These are phyloP conservation scores for Odontocerum albicorne DNA, from an alignment of 2,888 invertebrate genomes.

Conservation along the genomic window DNA sequence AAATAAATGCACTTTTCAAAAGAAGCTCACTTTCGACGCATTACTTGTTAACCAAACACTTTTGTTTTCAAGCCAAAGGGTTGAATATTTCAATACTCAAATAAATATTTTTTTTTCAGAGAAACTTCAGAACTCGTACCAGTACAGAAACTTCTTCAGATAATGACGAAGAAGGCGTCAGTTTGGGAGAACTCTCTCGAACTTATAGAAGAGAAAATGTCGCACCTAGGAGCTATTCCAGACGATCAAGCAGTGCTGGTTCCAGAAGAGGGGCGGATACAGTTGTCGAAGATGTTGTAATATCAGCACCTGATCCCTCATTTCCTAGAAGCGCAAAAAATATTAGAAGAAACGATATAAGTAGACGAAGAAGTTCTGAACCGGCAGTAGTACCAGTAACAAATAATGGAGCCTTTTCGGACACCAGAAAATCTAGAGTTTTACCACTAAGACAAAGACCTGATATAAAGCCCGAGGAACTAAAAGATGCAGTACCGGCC, in stretches of 20 bases:
- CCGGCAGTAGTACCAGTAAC: conserved; percentile 21
- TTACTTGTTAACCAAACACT: no score
- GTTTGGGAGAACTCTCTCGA: conserved; percentile 6
- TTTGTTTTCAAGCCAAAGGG: no score
- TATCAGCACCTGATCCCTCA: conserved; percentile 11
- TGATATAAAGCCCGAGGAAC: conserved; percentile 5
- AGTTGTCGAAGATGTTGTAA: conserved; percentile 2
- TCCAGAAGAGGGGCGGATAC: conserved; percentile 12
- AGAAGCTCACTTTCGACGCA: no score
- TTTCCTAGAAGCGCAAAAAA: conserved; percentile 27
- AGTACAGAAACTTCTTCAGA: conserved; percentile 8
- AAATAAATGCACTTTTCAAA: no score
- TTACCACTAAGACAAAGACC: conserved; percentile 15
- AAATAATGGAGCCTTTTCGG: conserved; percentile 32
- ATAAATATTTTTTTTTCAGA: conserved; percentile 33
- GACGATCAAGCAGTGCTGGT: conserved; percentile 18
- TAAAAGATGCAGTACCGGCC: conserved; percentile 8
- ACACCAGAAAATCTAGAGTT: conserved; percentile 27
- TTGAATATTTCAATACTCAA: no score
- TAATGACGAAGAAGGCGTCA: conserved; percentile 14
- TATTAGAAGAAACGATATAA: conserved; percentile 15
- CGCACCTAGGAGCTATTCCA: conserved; percentile 25
- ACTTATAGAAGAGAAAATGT: not conserved
- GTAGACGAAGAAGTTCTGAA: conserved; percentile 17
- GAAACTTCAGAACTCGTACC: conserved; percentile 20